Evolutionary conservation across 64 coral and sea anemone species (phyloP).

Genomic region (Platygyra sinensis): DNA sequence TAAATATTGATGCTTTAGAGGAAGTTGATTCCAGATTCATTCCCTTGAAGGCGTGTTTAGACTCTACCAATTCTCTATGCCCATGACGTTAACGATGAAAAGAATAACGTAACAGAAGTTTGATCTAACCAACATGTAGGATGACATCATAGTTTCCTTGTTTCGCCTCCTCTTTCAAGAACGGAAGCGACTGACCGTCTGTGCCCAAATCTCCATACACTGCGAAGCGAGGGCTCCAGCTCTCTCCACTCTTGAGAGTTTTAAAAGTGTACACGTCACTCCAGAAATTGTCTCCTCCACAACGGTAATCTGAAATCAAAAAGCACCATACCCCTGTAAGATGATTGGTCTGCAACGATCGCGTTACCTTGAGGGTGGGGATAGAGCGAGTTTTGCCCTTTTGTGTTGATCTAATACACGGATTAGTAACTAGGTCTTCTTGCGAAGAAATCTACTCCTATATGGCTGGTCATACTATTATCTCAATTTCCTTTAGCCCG

Average conservation of each 20-base stretch:
- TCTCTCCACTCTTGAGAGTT: conserved; percentile 59
- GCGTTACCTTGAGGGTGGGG: too few relatives aligned
- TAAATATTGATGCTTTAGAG: too few relatives aligned
- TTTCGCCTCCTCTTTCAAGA: conserved; percentile 69
- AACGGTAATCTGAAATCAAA: conserved; percentile 79
- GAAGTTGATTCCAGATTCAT: too few relatives aligned
- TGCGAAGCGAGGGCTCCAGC: conserved; percentile 89
- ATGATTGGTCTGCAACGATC: background rate
- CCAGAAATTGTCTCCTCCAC: conserved; percentile 83
- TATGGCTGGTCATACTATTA: too few relatives aligned
- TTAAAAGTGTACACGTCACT: conserved; percentile 79
- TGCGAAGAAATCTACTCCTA: too few relatives aligned
- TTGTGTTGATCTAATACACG: too few relatives aligned
- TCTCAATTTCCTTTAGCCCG: too few relatives aligned
- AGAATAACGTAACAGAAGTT: background rate
- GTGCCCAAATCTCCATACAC: conserved; percentile 93
- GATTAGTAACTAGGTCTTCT: too few relatives aligned
- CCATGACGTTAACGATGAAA: too few relatives aligned
- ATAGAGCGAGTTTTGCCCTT: too few relatives aligned
- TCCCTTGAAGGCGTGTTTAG: too few relatives aligned
- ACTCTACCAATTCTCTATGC: too few relatives aligned
- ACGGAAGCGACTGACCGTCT: conserved; percentile 73
- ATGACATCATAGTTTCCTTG: conserved; percentile 87
- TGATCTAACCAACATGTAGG: conserved; percentile 86
- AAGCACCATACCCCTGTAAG: background rate